Evolutionary conservation across 2,113 vertebrate species (phyloP).

Genomic region (Eulacestoma nigropectus): DNA sequence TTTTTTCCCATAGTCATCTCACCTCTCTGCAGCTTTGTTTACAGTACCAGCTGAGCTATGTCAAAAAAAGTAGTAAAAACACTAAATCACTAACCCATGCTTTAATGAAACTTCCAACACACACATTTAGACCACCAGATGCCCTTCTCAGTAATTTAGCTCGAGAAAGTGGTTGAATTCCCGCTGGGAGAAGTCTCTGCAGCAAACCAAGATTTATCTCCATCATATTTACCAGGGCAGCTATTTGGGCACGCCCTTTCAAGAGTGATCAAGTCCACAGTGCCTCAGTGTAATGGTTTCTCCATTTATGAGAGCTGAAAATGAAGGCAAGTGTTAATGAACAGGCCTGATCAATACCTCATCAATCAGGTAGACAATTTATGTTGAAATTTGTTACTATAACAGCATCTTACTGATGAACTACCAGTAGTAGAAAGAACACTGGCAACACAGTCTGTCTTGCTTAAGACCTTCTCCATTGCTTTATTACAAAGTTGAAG

Average conservation of each 20-base stretch:
- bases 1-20: background rate
- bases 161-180: background rate
- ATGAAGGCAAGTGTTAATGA: background rate
- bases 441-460: background rate
- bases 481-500: background rate
- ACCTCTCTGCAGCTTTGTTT: background rate
- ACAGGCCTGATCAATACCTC: background rate
- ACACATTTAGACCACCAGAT: background rate
- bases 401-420: background rate
- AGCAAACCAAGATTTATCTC: background rate
- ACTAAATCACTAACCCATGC: background rate
- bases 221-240: rapidly evolving
- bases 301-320: background rate
- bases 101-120: background rate
- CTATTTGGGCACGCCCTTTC: background rate
- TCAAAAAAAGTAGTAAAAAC: background rate
- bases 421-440: background rate
- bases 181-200: background rate
- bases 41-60: background rate
- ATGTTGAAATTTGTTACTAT: background rate
- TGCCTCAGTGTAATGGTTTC: background rate
- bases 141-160: background rate
- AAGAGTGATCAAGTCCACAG: background rate
- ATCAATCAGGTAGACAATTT: background rate
- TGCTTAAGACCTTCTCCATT: background rate